These are phyloP conservation scores for Drosophila rhopaloa DNA, from an alignment of 1,140 invertebrate genomes.

Conservation along the genomic window DNA sequence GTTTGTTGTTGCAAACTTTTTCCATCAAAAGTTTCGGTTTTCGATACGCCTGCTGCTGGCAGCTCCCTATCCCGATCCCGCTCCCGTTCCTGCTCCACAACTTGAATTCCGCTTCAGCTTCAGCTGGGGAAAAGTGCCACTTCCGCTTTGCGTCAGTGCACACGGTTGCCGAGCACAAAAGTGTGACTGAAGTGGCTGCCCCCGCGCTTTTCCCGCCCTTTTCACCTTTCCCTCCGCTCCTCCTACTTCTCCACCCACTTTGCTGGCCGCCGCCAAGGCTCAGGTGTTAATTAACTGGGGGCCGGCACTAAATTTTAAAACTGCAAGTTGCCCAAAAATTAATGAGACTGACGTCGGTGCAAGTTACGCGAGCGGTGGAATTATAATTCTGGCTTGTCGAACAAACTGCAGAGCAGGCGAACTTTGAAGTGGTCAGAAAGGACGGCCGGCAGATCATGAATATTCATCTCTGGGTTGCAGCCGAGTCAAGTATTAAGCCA, in stretches of 20 bases:
- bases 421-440: conserved; percentile 21
- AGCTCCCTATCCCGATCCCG: conserved; percentile 5
- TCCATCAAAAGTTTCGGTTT: conserved; percentile 81
- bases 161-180: conserved; percentile 69
- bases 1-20: conserved; percentile 83
- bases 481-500: neutral
- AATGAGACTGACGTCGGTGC: conserved; percentile 72
- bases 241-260: neutral
- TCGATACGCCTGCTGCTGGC: conserved; percentile 72
- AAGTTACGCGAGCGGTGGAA: conserved; percentile 11
- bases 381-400: conserved; percentile 17
- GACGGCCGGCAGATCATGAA: conserved; percentile 18
- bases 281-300: conserved; percentile 78
- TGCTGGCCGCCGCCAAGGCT: conserved; percentile 6
- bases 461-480: conserved; percentile 11
- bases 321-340: conserved; percentile 72
- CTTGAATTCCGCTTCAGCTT: conserved; percentile 33
- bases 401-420: conserved; percentile 14
- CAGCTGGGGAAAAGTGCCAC: conserved; percentile 68
- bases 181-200: conserved; percentile 74
- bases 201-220: neutral
- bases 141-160: conserved; percentile 79
- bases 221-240: neutral
- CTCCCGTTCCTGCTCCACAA: neutral
- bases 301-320: conserved; percentile 70